Evolutionary conservation across 2,113 vertebrate genomes (phyloP), one percentile per base, ranked within the genome.

Genomic region (Indicator maculatus): DNA sequence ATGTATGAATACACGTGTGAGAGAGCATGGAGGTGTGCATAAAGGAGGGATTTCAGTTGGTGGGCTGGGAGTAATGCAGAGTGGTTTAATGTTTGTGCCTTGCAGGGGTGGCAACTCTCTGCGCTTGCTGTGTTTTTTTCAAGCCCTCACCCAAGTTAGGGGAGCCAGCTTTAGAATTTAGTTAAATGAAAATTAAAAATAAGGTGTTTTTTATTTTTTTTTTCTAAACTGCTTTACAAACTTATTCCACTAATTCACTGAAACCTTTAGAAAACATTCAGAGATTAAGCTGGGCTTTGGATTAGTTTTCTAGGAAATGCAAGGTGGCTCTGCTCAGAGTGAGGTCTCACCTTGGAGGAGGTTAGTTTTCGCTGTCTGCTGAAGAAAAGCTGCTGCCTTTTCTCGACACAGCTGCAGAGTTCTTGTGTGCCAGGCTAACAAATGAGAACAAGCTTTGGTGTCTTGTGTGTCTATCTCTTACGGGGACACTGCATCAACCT

Each of bases 241-340:
- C 17, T 7, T 70, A 1, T 21, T 59, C 3, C 8, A 5, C 12
- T 44, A 28, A 39, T 47, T 4, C n/a, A n/a, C 2, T 16, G 15
- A 73, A 59, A 27, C 9, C 1, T 80, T 65, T 5, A 9, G 9
- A 45, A 61, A 66, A 5, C 26, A 2, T 31, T 16, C 5, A 6
- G 71, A 23, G 41, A 9, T 13, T 45, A 16, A 26, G n/a, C 8
- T 52, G 2, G 16, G 31, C 7, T 52, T 70, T 53, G n/a, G 14
- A 4, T 39, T 31, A n/a, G 47, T 6, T 12, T 0, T 0, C 0
- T 20, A 8, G n/a, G 33, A 55, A n/a, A 14, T 1, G 5, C 7
- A 15, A 8, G 28, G 11, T 11, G 4, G 12, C 11, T 75, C 6
- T 14, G 28, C 8, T 18, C 0, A 1, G 44, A n/a, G n/a, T 0